These are phyloP conservation scores for Carterocephalus palaemon DNA, from an alignment of 2,888 invertebrate species.

Conservation along the genomic window DNA sequence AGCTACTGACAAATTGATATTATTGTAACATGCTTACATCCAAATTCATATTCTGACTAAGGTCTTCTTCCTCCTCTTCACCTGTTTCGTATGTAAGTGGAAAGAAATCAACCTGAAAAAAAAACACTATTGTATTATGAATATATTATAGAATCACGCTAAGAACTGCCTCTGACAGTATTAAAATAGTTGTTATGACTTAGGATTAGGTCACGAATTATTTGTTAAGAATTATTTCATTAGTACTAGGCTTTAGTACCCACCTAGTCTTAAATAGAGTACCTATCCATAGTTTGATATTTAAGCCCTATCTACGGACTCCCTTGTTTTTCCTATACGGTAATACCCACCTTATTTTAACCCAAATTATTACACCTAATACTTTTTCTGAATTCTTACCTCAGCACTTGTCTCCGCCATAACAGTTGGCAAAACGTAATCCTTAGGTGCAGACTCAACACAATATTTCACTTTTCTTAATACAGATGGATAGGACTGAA, in stretches of 20 bases:
- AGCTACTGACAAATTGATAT: no score
- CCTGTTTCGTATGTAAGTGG: conserved; percentile 55
- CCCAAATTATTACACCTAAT: not conserved
- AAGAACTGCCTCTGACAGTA: no score
- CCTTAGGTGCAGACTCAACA: conserved; percentile 58
- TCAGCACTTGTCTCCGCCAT: conserved; percentile 44
- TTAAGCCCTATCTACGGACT: no score
- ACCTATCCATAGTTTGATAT: no score
- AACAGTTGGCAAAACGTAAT: conserved; percentile 68
- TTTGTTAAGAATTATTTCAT: no score
- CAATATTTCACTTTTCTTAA: conserved; percentile 61
- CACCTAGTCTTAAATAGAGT: no score
- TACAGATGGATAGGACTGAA: conserved; percentile 71
- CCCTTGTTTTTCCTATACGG: no score
- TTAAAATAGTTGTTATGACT: no score
- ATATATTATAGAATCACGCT: no score
- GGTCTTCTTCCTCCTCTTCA: conserved; percentile 49
- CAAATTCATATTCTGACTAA: conserved; percentile 38
- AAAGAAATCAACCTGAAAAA: conserved; percentile 38
- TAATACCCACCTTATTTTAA: not conserved
- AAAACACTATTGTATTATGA: no score
- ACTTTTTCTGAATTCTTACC: conserved; percentile 35
- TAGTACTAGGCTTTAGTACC: no score
- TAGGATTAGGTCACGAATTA: no score
- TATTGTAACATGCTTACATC: conserved; percentile 40